These are phyloP conservation scores for Rhamphomyia laevipes DNA, from an alignment of 2,888 invertebrate genomes.

Conservation along the genomic window DNA sequence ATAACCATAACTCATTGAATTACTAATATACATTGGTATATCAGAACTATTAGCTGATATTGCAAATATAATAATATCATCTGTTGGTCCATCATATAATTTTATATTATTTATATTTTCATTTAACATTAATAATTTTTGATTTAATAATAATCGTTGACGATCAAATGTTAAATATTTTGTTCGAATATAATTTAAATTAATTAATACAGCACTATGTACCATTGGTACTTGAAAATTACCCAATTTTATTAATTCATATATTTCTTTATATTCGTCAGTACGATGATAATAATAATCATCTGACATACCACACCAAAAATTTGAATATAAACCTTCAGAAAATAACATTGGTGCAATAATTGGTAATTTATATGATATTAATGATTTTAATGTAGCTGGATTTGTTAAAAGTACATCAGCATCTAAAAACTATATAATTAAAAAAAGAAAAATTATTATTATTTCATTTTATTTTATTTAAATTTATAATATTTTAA, in stretches of 20 bases:
- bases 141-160: conserved; percentile 22
- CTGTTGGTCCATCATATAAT: conserved; percentile 63
- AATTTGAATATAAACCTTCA: conserved; percentile 84
- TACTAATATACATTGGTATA: conserved; percentile 62
- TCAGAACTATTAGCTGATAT: conserved; percentile 58
- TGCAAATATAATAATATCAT: conserved; percentile 91
- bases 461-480: background rate
- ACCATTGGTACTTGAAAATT: conserved; percentile 84
- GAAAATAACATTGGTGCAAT: conserved; percentile 79
- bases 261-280: conserved; percentile 70
- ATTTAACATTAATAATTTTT: conserved; percentile 11
- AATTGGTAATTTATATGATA: conserved; percentile 49
- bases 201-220: conserved; percentile 74
- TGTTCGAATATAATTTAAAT: conserved; percentile 48
- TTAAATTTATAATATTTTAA: conserved; percentile 16
- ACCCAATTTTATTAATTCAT: conserved; percentile 54
- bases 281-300: conserved; percentile 75
- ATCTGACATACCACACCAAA: conserved; percentile 88
- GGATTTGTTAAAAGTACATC: conserved; percentile 69
- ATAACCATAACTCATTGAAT: conserved; percentile 71
- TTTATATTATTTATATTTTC: conserved; percentile 16
- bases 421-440: conserved; percentile 64
- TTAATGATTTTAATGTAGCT: conserved; percentile 48
- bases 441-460: background rate
- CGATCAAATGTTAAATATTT: conserved; percentile 60